These are phyloP conservation scores for Notospermus geniculatus DNA, from an alignment of 1,140 invertebrate species.

Conservation along the genomic window DNA sequence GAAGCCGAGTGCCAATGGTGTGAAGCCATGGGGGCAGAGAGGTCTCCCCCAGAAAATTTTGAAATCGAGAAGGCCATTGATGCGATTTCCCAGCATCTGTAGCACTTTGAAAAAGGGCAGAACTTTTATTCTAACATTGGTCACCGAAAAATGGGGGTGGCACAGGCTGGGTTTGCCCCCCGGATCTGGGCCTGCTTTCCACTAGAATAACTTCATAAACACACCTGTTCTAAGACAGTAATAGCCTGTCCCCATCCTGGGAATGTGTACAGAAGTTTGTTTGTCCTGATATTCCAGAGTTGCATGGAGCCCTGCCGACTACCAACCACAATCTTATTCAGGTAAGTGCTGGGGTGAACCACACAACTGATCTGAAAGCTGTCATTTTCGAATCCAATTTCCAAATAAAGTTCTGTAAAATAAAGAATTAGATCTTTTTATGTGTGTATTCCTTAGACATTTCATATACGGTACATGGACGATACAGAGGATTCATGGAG, in stretches of 20 bases:
- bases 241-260: conserved; percentile 72
- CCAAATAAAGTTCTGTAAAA: conserved; percentile 50
- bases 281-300: conserved; percentile 83
- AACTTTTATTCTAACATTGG: too few relatives aligned
- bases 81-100: too few relatives aligned
- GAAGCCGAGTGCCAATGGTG: too few relatives aligned
- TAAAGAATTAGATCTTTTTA: neutral
- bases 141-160: too few relatives aligned
- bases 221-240: conserved; percentile 67
- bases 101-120: too few relatives aligned
- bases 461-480: too few relatives aligned
- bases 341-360: conserved; percentile 86
- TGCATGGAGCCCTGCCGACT: conserved; percentile 84
- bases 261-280: conserved; percentile 78
- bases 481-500: too few relatives aligned
- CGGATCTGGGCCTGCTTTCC: too few relatives aligned
- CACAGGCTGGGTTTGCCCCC: too few relatives aligned
- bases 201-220: conserved; percentile 11
- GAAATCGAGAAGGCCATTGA: too few relatives aligned
- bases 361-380: conserved; percentile 75
- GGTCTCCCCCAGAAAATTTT: too few relatives aligned
- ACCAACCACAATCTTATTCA: conserved; percentile 92
- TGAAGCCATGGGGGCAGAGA: too few relatives aligned
- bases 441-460: neutral
- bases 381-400: conserved; percentile 65